Base-by-base conservation (phyloP, 2,113 vertebrate genomes). In the Odontesthes bonariensis region DNA sequence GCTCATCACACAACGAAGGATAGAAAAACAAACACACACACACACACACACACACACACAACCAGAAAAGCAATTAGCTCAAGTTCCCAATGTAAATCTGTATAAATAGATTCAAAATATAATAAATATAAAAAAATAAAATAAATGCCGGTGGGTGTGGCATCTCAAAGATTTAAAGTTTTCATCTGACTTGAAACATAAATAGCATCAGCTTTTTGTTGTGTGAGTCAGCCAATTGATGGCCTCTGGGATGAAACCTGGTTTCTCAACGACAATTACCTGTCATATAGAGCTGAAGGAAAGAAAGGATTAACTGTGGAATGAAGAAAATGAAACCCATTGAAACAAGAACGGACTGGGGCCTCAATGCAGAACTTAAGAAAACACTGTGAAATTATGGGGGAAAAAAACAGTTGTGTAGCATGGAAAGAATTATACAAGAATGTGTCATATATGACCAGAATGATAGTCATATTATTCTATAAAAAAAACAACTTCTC, bases 161-260 rank as follows among this genome's bases (percentile, higher is more conserved):
- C n/a, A 35, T 59, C 86, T 53, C 86, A 35, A 16, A 59, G 80
- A 80, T 55, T 68, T 58, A 38, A 81, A 81, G 52, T 73, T 77
- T 84, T 84, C 78, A 82, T 82, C 38, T 35, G n/a, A 67, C 63
- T 71, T 78, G 70, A 71, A 79, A 74, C 72, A 72, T 42, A 22
- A 20, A 69, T 52, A 49, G 46, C 49, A 68, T 73, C 53, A 74
- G 71, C 62, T 73, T 81, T 78, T 67, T 85, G 62, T 75, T 73
- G 69, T 49, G 47, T 65, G 66, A 80, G 68, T 61, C 46, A 44
- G 51, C 57, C 73, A 16, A 56, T 55, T 77, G 57, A 68, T 57
- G 71, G 75, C 70, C 66, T 54, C 56, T 38, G 63, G 6, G 11
- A 63, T 12, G 63, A 71, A 44, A 55, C 17, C 54, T 66, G 78